phyloP scores from a whole-genome alignment of 1,140 invertebrate genomes.

The Wasmannia auropunctata region DNA sequence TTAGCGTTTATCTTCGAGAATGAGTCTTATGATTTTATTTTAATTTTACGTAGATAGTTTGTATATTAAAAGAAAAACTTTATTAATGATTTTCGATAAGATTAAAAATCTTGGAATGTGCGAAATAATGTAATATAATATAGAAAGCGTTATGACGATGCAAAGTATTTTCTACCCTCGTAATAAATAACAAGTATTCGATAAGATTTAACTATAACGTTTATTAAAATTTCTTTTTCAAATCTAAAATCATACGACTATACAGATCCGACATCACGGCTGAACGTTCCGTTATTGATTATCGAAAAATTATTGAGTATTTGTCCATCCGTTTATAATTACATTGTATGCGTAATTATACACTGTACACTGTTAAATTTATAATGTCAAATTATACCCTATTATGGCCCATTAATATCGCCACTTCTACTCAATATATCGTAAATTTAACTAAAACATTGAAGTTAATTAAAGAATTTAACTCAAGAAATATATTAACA shows the following conservation, averaged over 20 bases:
- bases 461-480: too few relatives aligned
- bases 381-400: too few relatives aligned
- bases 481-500: too few relatives aligned
- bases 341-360: too few relatives aligned
- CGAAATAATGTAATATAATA: not conserved
- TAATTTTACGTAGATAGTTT: too few relatives aligned
- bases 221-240: not conserved
- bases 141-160: not conserved
- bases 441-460: too few relatives aligned
- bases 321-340: not conserved
- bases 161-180: not conserved
- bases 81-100: not conserved
- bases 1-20: too few relatives aligned
- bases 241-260: not conserved
- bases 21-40: too few relatives aligned
- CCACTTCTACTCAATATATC: too few relatives aligned
- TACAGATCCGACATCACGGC: not conserved
- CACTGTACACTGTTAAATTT: too few relatives aligned
- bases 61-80: too few relatives aligned
- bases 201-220: not conserved
- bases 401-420: too few relatives aligned
- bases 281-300: not conserved
- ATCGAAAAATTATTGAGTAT: conserved; percentile 1
- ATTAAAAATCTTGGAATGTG: not conserved
- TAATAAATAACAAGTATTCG: not conserved